Evolutionary conservation across 2,797 vertebrate genomes (phyloP).

Genomic region (Chrosomus eos): DNA sequence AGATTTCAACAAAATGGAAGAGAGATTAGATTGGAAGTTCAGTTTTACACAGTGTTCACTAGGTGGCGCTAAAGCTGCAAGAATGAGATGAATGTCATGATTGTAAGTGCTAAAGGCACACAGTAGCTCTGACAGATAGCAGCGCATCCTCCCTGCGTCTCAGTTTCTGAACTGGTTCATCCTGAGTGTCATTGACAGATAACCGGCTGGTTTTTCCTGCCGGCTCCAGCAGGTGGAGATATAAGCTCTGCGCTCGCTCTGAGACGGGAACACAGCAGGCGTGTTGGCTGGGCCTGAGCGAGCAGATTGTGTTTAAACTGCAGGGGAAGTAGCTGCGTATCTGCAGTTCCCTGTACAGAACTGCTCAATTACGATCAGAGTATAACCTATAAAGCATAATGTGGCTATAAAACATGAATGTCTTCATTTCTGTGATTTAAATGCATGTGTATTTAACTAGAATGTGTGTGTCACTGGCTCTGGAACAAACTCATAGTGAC

Average conservation of each 20-base stretch:
- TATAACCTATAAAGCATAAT: not conserved
- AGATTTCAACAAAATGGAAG: slow-evolving; percentile 2
- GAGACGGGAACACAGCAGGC: slow-evolving; percentile 30
- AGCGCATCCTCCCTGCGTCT: not conserved
- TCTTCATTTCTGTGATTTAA: not conserved
- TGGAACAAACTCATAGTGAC: not conserved
- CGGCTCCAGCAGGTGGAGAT: slow-evolving; percentile 23
- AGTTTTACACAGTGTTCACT: slow-evolving; percentile 55
- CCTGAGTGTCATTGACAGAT: slow-evolving; percentile 7
- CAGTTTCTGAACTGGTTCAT: not conserved
- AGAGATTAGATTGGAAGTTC: not conserved
- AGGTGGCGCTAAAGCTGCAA: slow-evolving; percentile 63
- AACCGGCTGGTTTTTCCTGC: not conserved
- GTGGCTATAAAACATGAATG: not conserved
- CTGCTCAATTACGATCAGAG: not conserved
- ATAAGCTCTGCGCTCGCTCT: not conserved
- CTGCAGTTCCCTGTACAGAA: slow-evolving; percentile 2
- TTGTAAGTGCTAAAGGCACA: slow-evolving; percentile 1
- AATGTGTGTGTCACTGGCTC: not conserved
- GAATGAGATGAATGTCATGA: slow-evolving; percentile 34
- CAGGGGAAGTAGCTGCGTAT: slow-evolving; percentile 15
- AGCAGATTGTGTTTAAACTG: slow-evolving; percentile 38
- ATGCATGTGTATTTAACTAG: not conserved
- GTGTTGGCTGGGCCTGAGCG: slow-evolving; percentile 9
- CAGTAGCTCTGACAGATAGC: not conserved